Evolutionary conservation across 2,797 vertebrate genomes (phyloP).

Genomic region (Sylvilagus floridanus): DNA sequence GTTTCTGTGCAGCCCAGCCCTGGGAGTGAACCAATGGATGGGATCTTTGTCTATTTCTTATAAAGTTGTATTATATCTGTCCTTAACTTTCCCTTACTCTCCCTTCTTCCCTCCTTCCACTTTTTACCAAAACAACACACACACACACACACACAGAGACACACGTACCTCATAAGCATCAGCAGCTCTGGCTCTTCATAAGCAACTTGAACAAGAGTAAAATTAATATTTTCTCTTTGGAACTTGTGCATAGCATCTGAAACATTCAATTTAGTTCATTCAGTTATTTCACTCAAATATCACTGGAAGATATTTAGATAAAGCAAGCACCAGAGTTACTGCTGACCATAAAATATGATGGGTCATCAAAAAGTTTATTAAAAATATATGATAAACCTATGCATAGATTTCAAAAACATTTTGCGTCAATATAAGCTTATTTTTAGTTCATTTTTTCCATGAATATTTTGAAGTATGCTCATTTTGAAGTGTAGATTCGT

Average conservation of each 20-base stretch:
- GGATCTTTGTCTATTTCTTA: too few species aligned
- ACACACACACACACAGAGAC: background rate
- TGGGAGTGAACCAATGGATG: too few species aligned
- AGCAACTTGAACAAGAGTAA: background rate
- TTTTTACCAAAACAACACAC: background rate
- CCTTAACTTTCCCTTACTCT: background rate
- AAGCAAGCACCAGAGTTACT: background rate
- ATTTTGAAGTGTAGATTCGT: background rate
- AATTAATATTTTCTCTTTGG: slow-evolving; percentile 42
- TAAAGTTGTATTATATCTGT: background rate
- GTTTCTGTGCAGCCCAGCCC: too few species aligned
- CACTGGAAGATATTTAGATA: slow-evolving; percentile 25
- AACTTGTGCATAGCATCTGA: background rate
- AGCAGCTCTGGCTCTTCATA: background rate
- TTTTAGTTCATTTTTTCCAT: too few species aligned
- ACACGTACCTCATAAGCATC: background rate
- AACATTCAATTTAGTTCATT: slow-evolving; percentile 5
- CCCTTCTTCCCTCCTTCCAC: background rate
- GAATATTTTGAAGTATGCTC: too few species aligned
- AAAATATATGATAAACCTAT: too few species aligned
- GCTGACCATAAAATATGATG: background rate
- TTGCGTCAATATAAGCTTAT: too few species aligned
- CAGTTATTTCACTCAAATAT: slow-evolving; percentile 23
- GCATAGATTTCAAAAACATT: too few species aligned
- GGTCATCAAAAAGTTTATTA: too few species aligned